These are phyloP conservation scores for Morpho deidamia DNA, from an alignment of 2,888 invertebrate species.

Conservation along the genomic window DNA sequence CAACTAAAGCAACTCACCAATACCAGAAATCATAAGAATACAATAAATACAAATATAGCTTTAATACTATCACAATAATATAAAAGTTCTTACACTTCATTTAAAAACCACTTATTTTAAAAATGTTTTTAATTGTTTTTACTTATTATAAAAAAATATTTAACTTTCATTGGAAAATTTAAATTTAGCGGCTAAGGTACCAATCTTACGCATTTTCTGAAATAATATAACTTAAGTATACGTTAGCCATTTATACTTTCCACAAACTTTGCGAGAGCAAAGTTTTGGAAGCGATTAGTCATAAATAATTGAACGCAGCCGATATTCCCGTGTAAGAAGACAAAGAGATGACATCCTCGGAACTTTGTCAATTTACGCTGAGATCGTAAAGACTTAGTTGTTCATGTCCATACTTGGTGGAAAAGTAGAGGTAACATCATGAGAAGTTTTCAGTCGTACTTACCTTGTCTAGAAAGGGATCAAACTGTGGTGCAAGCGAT, in stretches of 20 bases:
- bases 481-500: constrained; percentile 76
- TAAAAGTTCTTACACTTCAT: too few relatives aligned
- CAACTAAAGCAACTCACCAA: too few relatives aligned
- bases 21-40: too few relatives aligned
- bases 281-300: constrained; percentile 59
- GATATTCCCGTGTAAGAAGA: constrained; percentile 62
- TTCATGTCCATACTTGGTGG: constrained; percentile 59
- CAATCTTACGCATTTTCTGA: neutral
- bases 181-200: neutral
- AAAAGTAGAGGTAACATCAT: constrained; percentile 67
- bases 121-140: too few relatives aligned
- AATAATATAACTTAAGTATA: constrained; percentile 14
- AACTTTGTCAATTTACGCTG: constrained; percentile 70
- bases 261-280: constrained; percentile 43
- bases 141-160: too few relatives aligned
- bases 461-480: constrained; percentile 75
- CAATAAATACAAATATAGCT: too few relatives aligned
- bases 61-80: too few relatives aligned
- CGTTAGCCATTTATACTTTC: constrained; percentile 27
- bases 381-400: constrained; percentile 63
- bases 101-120: too few relatives aligned
- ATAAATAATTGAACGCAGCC: constrained; percentile 66
- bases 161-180: constrained; percentile 9
- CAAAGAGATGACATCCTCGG: constrained; percentile 66
- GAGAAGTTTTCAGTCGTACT: constrained; percentile 71